Evolutionary conservation across 2,888 invertebrate species (phyloP).

Genomic region (Tenthredo livida): DNA sequence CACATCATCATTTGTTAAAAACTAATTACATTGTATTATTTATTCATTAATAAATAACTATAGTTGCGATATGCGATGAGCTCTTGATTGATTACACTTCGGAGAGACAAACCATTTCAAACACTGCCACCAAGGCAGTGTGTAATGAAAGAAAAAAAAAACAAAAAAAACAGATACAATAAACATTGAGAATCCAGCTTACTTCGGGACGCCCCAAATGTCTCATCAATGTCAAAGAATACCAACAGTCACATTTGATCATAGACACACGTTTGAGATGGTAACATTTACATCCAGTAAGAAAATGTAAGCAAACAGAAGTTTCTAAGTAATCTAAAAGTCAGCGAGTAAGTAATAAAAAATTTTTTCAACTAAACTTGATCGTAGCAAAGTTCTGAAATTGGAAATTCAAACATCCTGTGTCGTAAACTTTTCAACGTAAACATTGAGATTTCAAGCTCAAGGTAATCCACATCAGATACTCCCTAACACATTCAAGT

Average conservation of each 20-base stretch:
- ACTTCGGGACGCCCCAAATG: constrained; percentile 19
- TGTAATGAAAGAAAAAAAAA: not conserved
- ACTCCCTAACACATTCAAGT: not conserved
- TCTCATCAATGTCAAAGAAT: constrained; percentile 30
- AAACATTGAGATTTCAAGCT: constrained; percentile 5
- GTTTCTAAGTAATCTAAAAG: not conserved
- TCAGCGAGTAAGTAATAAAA: constrained; percentile 18
- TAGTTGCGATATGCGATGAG: not conserved
- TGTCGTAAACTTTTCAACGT: not conserved
- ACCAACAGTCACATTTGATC: constrained; percentile 17
- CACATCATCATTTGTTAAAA: not conserved
- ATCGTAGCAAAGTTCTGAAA: not conserved
- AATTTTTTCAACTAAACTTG: not conserved
- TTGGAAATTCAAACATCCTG: not conserved
- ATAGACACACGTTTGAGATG: not conserved
- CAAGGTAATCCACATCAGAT: constrained; percentile 7
- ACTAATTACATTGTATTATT: not conserved
- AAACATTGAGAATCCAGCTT: constrained; percentile 30
- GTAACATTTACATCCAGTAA: not conserved
- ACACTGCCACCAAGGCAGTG: not conserved
- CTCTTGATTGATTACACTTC: not conserved
- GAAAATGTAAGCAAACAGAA: constrained; percentile 22
- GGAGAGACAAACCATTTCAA: not conserved
- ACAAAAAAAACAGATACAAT: constrained; percentile 16
- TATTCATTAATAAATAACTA: not conserved